Evolutionary conservation across 2,113 vertebrate species (phyloP), one percentile per base, ranked within the genome.

Genomic region (Anser cygnoides): DNA sequence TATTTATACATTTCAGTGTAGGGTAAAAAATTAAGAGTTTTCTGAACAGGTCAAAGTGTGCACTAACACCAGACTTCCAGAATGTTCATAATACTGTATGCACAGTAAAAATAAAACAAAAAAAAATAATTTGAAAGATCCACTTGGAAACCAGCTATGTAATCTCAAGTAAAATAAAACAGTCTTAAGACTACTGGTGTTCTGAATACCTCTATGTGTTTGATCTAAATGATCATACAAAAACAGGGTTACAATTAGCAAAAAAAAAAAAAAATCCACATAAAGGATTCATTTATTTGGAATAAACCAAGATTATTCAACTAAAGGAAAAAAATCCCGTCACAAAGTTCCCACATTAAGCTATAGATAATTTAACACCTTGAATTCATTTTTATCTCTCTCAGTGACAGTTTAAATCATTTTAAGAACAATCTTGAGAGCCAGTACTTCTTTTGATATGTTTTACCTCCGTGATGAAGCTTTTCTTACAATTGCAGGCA

Each of bases 131-230:
- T 13, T 52, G 22, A 13, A 39, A 39, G 15, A 63, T 63, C 14
- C 21, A 23, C 17, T 63, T 63, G 20, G 9, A 46, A 49, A 46
- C 7, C 23, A 26, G 2, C 3, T 2, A 28, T 0, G 0, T 11
- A 26, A 26, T 43, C 55, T 84, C 13, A 66, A 78, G 11, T 25
- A 70, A 84, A 90, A 66, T 37, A 43, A 59, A n/a, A 10, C 10
- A 15, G 4, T 52, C 61, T 28, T 23, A 72, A 50, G 20, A 67
- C 8, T 55, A 73, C 52, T 1, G 8, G 5, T 49, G 66, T 43
- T 71, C 25, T 68, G 37, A 63, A 73, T 49, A 46, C 10, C 49
- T 61, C 20, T 91, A 4, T 4, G 10, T 21, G 33, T 67, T 71
- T 87, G 18, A 54, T 43, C 22, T 18, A 59, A n/a, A 46, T 61